Conservation (phyloP, 2,797 vertebrate species). For the Girardinus metallicus region DNA sequence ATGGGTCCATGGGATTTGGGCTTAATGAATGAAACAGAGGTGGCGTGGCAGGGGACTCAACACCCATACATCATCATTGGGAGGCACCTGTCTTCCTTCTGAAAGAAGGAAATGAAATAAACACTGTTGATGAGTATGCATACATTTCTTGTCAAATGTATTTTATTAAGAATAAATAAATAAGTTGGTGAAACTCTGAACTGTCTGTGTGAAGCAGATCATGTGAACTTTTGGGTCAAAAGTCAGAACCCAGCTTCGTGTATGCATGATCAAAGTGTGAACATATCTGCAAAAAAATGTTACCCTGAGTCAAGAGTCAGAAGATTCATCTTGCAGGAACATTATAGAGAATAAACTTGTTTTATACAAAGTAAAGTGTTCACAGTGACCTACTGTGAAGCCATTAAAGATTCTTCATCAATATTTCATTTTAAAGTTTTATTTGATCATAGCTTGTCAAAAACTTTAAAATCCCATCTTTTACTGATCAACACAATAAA, state of each 20-base stretch:
- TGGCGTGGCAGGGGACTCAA: constrained; percentile 24
- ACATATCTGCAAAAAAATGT: not conserved
- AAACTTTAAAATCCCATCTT: not conserved
- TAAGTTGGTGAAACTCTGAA: constrained; percentile 8
- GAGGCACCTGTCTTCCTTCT: constrained; percentile 36
- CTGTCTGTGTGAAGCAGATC: constrained; percentile 8
- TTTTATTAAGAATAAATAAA: not conserved
- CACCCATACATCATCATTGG: constrained; percentile 23
- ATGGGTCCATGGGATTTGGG: constrained; percentile 56
- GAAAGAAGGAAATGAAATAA: constrained; percentile 1
- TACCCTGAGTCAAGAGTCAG: not conserved
- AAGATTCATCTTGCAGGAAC: not conserved
- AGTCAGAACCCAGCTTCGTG: not conserved
- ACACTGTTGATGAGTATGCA: not conserved
- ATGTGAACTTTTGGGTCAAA: constrained; percentile 7
- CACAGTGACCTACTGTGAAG: not conserved
- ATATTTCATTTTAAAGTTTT: not conserved
- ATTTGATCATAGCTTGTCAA: not conserved
- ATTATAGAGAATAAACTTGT: not conserved
- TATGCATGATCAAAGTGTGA: not conserved
- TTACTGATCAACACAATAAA: not conserved
- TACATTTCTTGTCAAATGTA: not conserved
- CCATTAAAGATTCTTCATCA: not conserved
- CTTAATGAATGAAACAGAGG: constrained; percentile 49
- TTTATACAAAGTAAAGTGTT: not conserved